Evolutionary conservation across 2,888 invertebrate species (phyloP), one percentile per base, ranked within the genome.

Genomic region (Noctua janthina): DNA sequence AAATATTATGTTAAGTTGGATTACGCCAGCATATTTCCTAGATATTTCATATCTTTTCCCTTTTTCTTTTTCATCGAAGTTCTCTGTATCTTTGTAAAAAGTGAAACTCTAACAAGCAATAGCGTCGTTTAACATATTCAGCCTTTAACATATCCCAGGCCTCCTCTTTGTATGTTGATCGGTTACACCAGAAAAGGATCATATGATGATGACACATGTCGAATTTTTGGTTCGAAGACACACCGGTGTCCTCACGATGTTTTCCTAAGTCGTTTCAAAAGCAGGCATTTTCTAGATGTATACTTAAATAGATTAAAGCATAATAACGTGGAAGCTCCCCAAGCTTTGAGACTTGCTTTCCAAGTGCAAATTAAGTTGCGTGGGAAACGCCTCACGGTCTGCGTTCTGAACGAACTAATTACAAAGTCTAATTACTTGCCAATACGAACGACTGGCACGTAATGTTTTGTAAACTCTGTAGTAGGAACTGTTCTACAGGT

Each of bases 291-390:
- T 35, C 17, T 8, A 64, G 64, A 17, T 64, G 29, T 35, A 64
- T 35, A 64, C 29, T 64, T 64, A 84, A 23, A 46, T 59, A 75
- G 56, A 59, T 75, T 69, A 54, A 43, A 75, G 64, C 35, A 68
- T 74, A 79, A 76, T 75, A 67, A 68, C 13, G 68, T 54, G 35
- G 23, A 68, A 68, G 62, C 56, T 56, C 13, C 13, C 35, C 62
- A 68, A 76, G 72, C 75, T 76, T 87, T 64, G 66, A 35, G 78
- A 81, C 79, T 76, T 73, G 77, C 56, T 72, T 72, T 78, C 74
- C 56, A 79, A 88, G 79, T 81, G 81, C 79, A 82, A 79, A 88
- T 87, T 86, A 74, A 83, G 88, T 86, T 80, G 72, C 67, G 71
- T 78, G 43, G 69, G 75, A 51, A 76, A 83, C 23, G 76, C 64